phyloP scores from a whole-genome alignment of 2,797 vertebrate species.

The Aulostomus chinensis region DNA sequence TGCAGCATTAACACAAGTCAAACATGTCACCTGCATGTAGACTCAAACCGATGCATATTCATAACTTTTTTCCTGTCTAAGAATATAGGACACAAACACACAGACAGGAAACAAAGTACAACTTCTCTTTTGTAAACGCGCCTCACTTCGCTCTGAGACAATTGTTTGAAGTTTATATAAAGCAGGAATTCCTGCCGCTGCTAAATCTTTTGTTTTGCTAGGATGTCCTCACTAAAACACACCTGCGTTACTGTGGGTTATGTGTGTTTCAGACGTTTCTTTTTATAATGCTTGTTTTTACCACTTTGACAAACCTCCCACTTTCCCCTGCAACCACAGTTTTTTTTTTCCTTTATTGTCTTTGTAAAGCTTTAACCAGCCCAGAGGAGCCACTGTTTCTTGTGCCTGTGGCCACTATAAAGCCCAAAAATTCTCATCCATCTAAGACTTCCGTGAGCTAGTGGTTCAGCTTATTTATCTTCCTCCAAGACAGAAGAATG shows the following conservation, averaged over 20 bases:
- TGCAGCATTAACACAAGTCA: slow-evolving; percentile 73
- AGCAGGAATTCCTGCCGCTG: slow-evolving; percentile 42
- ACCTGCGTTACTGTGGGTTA: background rate
- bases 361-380: slow-evolving; percentile 11
- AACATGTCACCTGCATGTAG: slow-evolving; percentile 76
- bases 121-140: slow-evolving; percentile 13
- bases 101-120: slow-evolving; percentile 36
- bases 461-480: slow-evolving; percentile 16
- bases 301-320: too few species aligned
- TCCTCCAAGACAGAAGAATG: slow-evolving; percentile 8
- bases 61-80: slow-evolving; percentile 60
- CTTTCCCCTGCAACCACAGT: too few species aligned
- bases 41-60: slow-evolving; percentile 81
- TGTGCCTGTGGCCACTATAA: slow-evolving; percentile 20
- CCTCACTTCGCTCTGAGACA: slow-evolving; percentile 25
- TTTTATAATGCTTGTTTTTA: too few species aligned
- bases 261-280: too few species aligned
- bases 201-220: background rate
- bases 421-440: slow-evolving; percentile 22
- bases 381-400: slow-evolving; percentile 1
- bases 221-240: background rate
- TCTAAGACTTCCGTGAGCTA: slow-evolving; percentile 9
- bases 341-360: slow-evolving; percentile 24
- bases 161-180: slow-evolving; percentile 66
- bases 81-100: slow-evolving; percentile 58